Conservation (phyloP, 1,140 invertebrate species). For the Dysdera silvatica region DNA sequence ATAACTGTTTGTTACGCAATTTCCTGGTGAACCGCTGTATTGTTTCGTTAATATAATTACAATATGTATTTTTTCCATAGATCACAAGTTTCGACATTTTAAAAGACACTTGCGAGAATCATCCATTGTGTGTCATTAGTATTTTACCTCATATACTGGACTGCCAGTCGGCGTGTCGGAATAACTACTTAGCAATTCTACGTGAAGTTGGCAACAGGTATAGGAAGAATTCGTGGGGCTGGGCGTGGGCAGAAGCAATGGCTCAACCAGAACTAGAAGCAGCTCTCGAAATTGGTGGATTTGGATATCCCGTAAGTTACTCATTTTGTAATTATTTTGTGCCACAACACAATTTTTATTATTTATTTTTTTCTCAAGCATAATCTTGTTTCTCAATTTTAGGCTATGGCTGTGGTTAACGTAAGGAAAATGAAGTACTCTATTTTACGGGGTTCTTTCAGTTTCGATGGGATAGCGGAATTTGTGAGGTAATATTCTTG, state of each 20-base stretch:
- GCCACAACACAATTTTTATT: constrained; percentile 1
- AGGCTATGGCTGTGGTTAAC: constrained; percentile 90
- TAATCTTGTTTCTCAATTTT: constrained; percentile 79
- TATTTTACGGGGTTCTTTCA: constrained; percentile 86
- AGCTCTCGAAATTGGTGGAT: constrained; percentile 80
- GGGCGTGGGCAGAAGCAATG: constrained; percentile 90
- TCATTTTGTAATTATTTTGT: background rate
- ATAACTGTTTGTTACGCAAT: no score
- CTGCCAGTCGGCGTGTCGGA: constrained; percentile 89
- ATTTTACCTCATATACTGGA: constrained; percentile 95
- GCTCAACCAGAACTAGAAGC: constrained; percentile 76
- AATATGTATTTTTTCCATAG: constrained; percentile 39
- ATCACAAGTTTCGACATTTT: constrained; percentile 53
- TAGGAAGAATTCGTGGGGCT: constrained; percentile 95
- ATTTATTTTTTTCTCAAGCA: constrained; percentile 48
- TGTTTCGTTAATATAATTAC: no score
- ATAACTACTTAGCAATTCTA: constrained; percentile 72
- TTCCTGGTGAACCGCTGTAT: no score
- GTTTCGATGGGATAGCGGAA: constrained; percentile 85
- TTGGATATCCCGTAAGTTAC: constrained; percentile 51
- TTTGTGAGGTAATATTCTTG: constrained; percentile 67
- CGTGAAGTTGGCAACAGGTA: constrained; percentile 77
- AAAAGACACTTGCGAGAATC: constrained; percentile 67
- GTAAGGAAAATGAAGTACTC: constrained; percentile 96
- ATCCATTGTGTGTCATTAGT: constrained; percentile 85